Percentiles rank a stretch among this genome's conserved stretches.
phyloP scores from a whole-genome alignment of 2,888 invertebrate species.

The Sturmia bella region DNA sequence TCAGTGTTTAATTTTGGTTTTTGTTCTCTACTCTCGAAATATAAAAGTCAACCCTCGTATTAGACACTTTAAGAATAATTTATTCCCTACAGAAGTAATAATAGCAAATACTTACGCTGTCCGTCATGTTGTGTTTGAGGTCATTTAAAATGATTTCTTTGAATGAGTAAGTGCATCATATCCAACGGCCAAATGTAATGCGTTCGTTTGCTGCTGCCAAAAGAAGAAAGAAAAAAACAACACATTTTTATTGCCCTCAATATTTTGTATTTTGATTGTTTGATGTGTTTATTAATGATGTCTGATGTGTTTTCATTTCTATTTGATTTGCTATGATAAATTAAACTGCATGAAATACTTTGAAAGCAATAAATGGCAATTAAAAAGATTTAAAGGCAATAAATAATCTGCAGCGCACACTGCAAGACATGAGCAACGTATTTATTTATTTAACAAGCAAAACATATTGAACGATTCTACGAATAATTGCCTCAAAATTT shows the following conservation, averaged over 20 bases:
- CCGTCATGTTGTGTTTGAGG: conserved; percentile 26
- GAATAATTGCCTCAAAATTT: too few relatives aligned
- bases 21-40: too few relatives aligned
- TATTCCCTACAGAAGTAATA: background rate
- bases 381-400: background rate
- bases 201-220: background rate
- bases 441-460: too few relatives aligned
- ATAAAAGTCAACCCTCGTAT: too few relatives aligned
- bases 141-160: background rate
- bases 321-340: conserved; percentile 20
- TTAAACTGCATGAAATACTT: conserved; percentile 21
- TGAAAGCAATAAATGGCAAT: conserved; percentile 18
- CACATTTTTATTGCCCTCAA: background rate
- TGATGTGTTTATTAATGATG: conserved; percentile 47
- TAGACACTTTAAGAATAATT: background rate
- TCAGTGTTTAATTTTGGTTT: too few relatives aligned
- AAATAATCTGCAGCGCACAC: background rate
- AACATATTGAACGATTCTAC: too few relatives aligned
- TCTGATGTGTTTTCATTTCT: conserved; percentile 16
- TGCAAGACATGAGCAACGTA: background rate
- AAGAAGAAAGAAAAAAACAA: background rate
- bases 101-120: background rate
- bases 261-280: conserved; percentile 17
- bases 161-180: background rate
- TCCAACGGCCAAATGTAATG: background rate